Evolutionary conservation across 2,888 invertebrate genomes (phyloP), one percentile per base, ranked within the genome.

Genomic region (Apotomis capreana): DNA sequence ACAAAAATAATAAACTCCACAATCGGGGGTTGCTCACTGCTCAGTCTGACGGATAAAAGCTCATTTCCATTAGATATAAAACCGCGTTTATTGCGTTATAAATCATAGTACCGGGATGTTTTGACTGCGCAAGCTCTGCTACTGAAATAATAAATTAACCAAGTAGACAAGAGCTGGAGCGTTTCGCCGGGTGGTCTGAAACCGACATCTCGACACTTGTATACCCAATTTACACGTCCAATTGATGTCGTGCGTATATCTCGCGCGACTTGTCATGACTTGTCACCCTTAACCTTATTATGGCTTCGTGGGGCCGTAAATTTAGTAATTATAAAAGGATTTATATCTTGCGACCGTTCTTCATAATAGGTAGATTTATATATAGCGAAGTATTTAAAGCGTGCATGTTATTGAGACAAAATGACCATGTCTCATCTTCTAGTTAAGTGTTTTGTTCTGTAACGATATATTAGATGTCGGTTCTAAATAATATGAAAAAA

Each of bases 131-230:
- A 71, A 80, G 82, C 80, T 80, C 79, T 75, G 87, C 90, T 85
- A 86, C 91, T 89, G 91, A 89, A 92, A 92, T 91, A 91, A 91
- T 93, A 92, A 91, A 92, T 92, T 90, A 88, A 83, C 83, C 80
- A 81, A 85, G 83, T 87, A 89, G 91, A 89, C 88, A 84, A 83
- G 84, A 81, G 87, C 88, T 86, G 82, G 80, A 79, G 76, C 81
- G 78, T 84, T 87, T 86, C 76, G 84, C 81, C 89, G 91, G 92
- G 93, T 92, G 92, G 92, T 93, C 92, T 79, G 72, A 77, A 76
- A 78, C 77, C 79, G 64, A 44, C 64, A 65, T 46, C 26, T 26
- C 79, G 74, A 80, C 78, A 77, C 80, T 81, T 79, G 78, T 76
- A 82, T 80, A 78, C 81, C 77, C 78, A 80, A 83, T 86, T 86